Base-by-base conservation (phyloP, 2,113 vertebrate species). In the Delphinus delphis region DNA sequence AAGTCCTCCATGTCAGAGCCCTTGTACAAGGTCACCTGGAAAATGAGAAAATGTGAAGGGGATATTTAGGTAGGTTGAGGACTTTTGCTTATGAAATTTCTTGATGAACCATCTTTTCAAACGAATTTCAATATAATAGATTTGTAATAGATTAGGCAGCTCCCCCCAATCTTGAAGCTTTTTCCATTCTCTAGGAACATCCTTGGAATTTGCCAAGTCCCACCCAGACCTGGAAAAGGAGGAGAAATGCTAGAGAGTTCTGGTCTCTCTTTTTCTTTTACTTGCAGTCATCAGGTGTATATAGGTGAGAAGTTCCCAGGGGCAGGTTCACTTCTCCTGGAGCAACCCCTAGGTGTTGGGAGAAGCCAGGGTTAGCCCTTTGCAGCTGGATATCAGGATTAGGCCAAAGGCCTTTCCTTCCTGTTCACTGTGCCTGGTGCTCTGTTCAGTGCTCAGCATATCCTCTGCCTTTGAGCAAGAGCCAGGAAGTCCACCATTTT, bases 1-100 rank as follows among this genome's bases (percentile, higher is more conserved):
- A 99, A 99, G 97, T 99, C 99, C 71, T 99, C 99, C 97, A 99
- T 97, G 68, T 99, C 99, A 1, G 99, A 99, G 86, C 99, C 98
- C 98, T 99, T 99, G 94, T 99, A 99, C 89, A 99, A 98, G 97
- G 99, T 99, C 97, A 99, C 98, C 99, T 99, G 95, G 44, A 80
- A 93, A 68, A 82, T 60, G 79, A 95, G 65, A 53, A 12, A 5
- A 44, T 0, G 73, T 11, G 5, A 53, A 18, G 15, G 18, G 60
- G 25, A 26, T 33, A 21, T 73, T 92, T 36, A 96, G 41, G 13
- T 3, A 28, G n/a, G n/a, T 2, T 41, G 85, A 47, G 41, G 41
- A 33, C 25, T 31, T 65, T 8, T 63, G 70, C 82, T 68, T 89
- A 50, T 84, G 68, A 55, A 44, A 50, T 17, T 60, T 85, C 25